Evolutionary conservation across 2,797 vertebrate species (phyloP).

Genomic region (Tadarida brasiliensis): DNA sequence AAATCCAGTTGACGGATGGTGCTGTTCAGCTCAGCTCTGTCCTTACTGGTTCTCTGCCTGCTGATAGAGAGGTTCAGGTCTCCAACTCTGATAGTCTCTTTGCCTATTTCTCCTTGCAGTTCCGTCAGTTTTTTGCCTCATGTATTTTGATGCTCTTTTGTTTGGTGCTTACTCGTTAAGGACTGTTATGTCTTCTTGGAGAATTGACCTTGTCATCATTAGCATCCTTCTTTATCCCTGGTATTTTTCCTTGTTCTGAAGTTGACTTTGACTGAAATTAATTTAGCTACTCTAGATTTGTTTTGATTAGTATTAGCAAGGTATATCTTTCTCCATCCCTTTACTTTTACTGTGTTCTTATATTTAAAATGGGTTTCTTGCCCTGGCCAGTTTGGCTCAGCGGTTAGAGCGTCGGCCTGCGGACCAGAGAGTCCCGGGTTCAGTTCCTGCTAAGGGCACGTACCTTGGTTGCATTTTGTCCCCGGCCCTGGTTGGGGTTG

Average conservation of each 20-base stretch:
- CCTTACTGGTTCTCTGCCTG: not conserved
- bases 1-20: not conserved
- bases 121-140: not conserved
- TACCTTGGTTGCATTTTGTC: too few species aligned
- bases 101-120: not conserved
- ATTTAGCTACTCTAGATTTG: not conserved
- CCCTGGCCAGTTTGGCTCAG: too few species aligned
- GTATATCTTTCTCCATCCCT: not conserved
- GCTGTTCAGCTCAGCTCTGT: not conserved
- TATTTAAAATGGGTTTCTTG: conserved; percentile 15
- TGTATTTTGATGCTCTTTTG: not conserved
- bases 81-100: not conserved
- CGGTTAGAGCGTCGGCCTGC: too few species aligned
- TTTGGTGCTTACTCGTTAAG: not conserved
- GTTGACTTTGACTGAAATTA: conserved; percentile 44
- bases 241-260: conserved; percentile 50
- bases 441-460: too few species aligned
- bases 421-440: too few species aligned
- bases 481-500: too few species aligned
- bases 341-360: conserved; percentile 20
- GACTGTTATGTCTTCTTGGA: not conserved
- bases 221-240: not conserved
- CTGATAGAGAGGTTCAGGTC: not conserved
- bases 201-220: not conserved
- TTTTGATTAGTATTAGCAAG: not conserved